phyloP scores from a whole-genome alignment of 1,140 invertebrate species.

The Meteorus sp. region DNA sequence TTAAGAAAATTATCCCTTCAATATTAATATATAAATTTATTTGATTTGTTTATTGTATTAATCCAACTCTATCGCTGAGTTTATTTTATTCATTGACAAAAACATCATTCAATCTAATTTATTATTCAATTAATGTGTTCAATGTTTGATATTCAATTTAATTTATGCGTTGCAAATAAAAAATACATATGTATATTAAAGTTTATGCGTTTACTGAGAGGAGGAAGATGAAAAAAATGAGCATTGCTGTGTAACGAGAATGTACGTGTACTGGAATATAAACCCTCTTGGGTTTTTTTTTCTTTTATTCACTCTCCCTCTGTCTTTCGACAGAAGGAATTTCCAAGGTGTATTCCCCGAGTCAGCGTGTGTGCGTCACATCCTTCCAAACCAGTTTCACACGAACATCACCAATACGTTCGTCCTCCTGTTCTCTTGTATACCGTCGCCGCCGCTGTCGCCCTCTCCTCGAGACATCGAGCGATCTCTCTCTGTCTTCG shows the following conservation, averaged over 20 bases:
- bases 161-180: no score
- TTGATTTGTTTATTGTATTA: neutral
- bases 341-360: constrained; percentile 43
- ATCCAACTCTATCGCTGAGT: no score
- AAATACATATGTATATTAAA: no score
- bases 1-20: constrained; percentile 14
- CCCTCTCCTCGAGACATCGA: constrained; percentile 30
- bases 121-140: no score
- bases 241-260: neutral
- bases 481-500: constrained; percentile 34
- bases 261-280: constrained; percentile 4
- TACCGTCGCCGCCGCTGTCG: no score
- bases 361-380: constrained; percentile 41
- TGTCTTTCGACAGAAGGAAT: constrained; percentile 33
- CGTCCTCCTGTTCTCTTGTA: constrained; percentile 19
- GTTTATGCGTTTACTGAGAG: constrained; percentile 11
- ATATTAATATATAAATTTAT: neutral
- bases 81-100: no score
- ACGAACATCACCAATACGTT: constrained; percentile 40
- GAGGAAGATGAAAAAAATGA: constrained; percentile 9
- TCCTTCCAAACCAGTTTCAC: constrained; percentile 56
- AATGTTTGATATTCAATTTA: no score
- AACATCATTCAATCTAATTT: no score
- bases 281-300: constrained; percentile 19
- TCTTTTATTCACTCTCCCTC: constrained; percentile 21